Evolutionary conservation across 2,888 invertebrate genomes (phyloP).

Genomic region (Eumacrocentrus americanus): DNA sequence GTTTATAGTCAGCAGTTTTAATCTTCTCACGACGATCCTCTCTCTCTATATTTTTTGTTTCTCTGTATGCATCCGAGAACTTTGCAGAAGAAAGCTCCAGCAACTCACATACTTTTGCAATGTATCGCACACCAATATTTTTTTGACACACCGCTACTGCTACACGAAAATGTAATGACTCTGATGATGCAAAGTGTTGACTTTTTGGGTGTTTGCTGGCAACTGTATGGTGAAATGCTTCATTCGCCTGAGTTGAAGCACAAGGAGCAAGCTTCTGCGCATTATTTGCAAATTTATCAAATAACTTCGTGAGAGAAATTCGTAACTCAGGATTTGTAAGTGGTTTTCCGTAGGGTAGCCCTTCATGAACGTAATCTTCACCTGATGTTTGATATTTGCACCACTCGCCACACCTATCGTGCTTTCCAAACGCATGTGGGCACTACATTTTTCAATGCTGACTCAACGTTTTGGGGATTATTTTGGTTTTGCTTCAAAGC

Average conservation of each 20-base stretch:
- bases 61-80: background rate
- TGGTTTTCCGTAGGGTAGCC: slow-evolving; percentile 16
- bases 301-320: background rate
- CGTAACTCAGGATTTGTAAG: slow-evolving; percentile 1
- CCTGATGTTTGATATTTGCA: slow-evolving; percentile 5
- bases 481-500: slow-evolving; percentile 19
- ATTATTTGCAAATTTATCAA: slow-evolving; percentile 4
- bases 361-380: slow-evolving; percentile 1
- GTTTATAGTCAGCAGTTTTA: slow-evolving; percentile 10
- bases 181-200: slow-evolving; percentile 30
- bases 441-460: slow-evolving; percentile 20
- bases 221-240: background rate
- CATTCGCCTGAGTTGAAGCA: background rate
- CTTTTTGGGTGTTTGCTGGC: slow-evolving; percentile 26
- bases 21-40: background rate
- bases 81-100: background rate
- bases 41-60: background rate
- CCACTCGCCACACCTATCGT: slow-evolving; percentile 21
- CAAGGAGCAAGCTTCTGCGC: background rate
- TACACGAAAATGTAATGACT: slow-evolving; percentile 29
- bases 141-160: slow-evolving; percentile 27
- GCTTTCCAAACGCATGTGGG: slow-evolving; percentile 19
- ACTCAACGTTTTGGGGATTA: background rate
- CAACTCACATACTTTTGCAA: background rate
- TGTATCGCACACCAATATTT: slow-evolving; percentile 21